These are phyloP conservation scores for Yasuhikotakia modesta DNA, from an alignment of 2,797 vertebrate genomes.

Conservation along the genomic window DNA sequence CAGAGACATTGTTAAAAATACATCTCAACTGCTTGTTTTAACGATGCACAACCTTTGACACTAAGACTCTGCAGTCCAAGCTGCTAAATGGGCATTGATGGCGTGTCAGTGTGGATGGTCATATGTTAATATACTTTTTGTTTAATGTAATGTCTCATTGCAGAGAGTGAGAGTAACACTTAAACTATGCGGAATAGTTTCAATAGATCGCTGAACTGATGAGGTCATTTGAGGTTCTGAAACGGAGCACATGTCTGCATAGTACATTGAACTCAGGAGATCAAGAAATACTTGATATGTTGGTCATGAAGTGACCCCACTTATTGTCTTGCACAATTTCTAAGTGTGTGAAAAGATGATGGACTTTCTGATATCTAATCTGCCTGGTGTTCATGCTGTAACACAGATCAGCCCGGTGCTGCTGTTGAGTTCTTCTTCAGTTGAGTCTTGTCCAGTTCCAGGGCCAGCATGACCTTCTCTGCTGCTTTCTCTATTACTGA, in stretches of 20 bases:
- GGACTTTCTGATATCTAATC: not conserved
- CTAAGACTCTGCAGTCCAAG: not conserved
- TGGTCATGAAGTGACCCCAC: not conserved
- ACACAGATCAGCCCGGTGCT: not conserved
- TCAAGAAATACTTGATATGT: not conserved
- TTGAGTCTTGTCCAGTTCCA: conserved; percentile 50
- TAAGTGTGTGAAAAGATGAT: no score
- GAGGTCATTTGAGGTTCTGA: not conserved
- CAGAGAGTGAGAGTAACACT: no score
- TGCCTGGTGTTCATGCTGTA: not conserved
- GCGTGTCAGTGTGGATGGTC: not conserved
- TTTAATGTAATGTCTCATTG: not conserved
- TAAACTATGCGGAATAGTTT: no score
- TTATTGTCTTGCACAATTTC: no score
- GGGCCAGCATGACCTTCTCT: conserved; percentile 69
- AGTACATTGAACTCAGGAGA: not conserved
- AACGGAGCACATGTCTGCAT: not conserved
- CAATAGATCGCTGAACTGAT: not conserved
- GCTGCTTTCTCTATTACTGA: conserved; percentile 69
- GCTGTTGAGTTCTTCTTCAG: not conserved
- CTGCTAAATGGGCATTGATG: not conserved
- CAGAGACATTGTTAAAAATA: no score
- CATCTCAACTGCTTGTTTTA: no score
- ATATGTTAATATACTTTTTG: not conserved
- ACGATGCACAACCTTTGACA: not conserved